These are phyloP conservation scores for Cinclus cinclus DNA, from an alignment of 2,113 vertebrate species.

Conservation along the genomic window DNA sequence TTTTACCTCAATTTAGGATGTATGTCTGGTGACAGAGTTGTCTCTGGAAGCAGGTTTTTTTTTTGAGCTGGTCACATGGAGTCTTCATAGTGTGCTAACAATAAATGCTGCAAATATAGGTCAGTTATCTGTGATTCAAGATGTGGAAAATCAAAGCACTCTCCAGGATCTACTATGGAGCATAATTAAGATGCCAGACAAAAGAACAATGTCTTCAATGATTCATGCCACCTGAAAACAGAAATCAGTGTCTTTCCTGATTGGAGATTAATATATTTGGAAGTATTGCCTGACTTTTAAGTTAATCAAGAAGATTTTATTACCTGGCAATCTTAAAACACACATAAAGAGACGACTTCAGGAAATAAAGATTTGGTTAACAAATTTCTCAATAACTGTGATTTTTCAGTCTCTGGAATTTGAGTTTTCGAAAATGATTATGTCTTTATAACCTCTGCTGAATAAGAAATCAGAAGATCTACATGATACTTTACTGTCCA, in stretches of 20 bases:
- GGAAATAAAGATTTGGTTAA: neutral
- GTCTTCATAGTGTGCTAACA: neutral
- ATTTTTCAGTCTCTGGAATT: neutral
- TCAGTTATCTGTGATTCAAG: neutral
- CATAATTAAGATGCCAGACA: neutral
- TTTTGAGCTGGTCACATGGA: neutral
- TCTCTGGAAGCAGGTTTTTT: neutral
- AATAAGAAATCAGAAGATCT: neutral
- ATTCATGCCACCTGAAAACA: neutral
- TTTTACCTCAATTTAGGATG: neutral
- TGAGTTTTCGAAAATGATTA: neutral
- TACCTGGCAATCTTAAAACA: rapidly evolving
- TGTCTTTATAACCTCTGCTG: neutral
- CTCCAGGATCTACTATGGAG: neutral
- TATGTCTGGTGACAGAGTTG: neutral
- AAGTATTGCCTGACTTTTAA: neutral
- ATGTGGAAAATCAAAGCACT: neutral
- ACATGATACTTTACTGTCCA: neutral
- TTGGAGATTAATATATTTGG: neutral
- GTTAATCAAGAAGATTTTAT: neutral
- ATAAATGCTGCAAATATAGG: neutral
- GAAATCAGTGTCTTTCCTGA: neutral
- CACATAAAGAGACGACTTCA: neutral
- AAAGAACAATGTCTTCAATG: neutral
- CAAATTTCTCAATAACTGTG: neutral